Evolutionary conservation across 2,888 invertebrate genomes (phyloP), one percentile per base, ranked within the genome.

Genomic region (Brachyptera putata): DNA sequence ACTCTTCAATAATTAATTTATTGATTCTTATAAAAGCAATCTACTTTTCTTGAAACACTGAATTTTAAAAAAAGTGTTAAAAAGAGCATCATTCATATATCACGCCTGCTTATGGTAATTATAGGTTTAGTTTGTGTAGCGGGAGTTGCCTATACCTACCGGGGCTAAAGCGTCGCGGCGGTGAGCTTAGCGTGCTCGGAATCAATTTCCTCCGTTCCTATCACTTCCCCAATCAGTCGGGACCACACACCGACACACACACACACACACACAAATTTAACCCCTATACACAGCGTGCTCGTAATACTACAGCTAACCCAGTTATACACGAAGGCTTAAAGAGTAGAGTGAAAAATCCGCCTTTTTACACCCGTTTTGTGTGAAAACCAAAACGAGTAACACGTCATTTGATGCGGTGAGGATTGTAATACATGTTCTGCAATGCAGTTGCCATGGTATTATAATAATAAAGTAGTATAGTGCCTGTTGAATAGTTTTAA

Each of bases 41-140:
- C n/a, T 30, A 30, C 5, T 30, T 30, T 11, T 7, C 30, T 30
- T 30, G 30, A 11, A 11, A 7, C 11, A 5, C 30, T 30, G 7
- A 11, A 5, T 11, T 7, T 30, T 11, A 30, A 30, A 5, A 11
- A 30, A 11, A 5, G 30, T 5, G 30, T 30, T 11, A n/a, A n/a
- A n/a, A n/a, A n/a, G n/a, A n/a, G n/a, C n/a, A n/a, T n/a, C n/a
- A n/a, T n/a, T n/a, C n/a, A n/a, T 11, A 5, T 30, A 30, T 11
- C 30, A 5, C 30, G 24, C 36, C 34, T 53, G 53, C 36, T 53
- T 53, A 53, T 53, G 53, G 53, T 53, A 53, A 53, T 53, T 36
- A 36, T 13, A 26, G 49, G 49, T 11, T 50, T n/a, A 50, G 49
- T 50, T n/a, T 43, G 39, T 30, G 50, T 14, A 9, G 26, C 16